Percentiles rank a stretch among this genome's conserved stretches.
Conservation (phyloP, 2,888 invertebrate genomes). For the Hirtodrosophila trivittata region DNA sequence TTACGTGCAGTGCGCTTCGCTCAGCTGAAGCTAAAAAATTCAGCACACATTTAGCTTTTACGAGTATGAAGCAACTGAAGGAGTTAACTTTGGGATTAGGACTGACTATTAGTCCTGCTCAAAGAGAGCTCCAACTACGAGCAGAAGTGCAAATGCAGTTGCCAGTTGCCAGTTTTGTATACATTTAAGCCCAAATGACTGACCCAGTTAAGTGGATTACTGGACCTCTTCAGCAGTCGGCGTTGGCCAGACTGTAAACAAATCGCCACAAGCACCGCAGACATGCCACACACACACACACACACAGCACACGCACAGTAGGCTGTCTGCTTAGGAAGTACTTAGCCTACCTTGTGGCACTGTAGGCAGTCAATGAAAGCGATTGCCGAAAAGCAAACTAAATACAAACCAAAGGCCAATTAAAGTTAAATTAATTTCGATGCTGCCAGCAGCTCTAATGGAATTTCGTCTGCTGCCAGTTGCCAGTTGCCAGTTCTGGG, state of each 20-base stretch:
- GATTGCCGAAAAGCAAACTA: constrained; percentile 38
- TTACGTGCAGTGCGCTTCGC: constrained; percentile 44
- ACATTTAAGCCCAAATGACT: constrained; percentile 54
- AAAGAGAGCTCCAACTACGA: not conserved
- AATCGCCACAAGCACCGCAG: constrained; percentile 24
- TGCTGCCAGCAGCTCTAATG: constrained; percentile 41
- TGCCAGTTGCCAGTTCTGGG: not conserved
- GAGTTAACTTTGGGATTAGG: constrained; percentile 39
- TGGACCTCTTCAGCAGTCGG: constrained; percentile 19
- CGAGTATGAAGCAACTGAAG: constrained; percentile 27
- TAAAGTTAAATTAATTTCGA: constrained; percentile 70
- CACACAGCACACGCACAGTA: constrained; percentile 28
- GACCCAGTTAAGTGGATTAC: constrained; percentile 60
- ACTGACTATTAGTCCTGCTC: not conserved
- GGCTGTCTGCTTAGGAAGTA: constrained; percentile 36
- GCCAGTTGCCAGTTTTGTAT: not conserved
- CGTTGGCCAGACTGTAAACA: constrained; percentile 40
- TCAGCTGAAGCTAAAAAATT: constrained; percentile 57
- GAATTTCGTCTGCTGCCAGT: constrained; percentile 9
- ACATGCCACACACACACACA: constrained; percentile 1
- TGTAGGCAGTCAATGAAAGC: constrained; percentile 31
- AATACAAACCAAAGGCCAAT: constrained; percentile 55
- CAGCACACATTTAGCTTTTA: constrained; percentile 68
- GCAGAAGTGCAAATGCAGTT: no score
- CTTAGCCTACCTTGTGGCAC: constrained; percentile 5